Conservation (phyloP, 1,140 invertebrate species). For the Drosophila cardini region DNA sequence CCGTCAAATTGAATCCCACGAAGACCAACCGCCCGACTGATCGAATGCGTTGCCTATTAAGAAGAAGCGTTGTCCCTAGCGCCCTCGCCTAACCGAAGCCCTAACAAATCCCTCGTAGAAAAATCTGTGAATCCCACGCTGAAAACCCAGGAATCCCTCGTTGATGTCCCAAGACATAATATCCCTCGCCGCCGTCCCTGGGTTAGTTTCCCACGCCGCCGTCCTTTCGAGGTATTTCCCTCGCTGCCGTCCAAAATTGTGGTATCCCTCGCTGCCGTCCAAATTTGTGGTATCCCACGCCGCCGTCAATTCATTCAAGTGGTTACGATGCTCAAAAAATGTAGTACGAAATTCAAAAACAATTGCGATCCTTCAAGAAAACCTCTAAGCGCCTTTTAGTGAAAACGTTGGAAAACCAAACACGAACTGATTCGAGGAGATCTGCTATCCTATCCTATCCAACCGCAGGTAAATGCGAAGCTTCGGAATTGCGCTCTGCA, state of each 20-base stretch:
- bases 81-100: constrained; percentile 62
- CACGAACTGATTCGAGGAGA: constrained; percentile 5
- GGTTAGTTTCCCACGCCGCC: constrained; percentile 45
- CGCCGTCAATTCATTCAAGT: constrained; percentile 42
- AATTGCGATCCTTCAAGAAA: constrained; percentile 28
- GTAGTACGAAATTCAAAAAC: constrained; percentile 21
- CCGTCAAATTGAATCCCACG: constrained; percentile 42
- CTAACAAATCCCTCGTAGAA: constrained; percentile 56
- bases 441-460: constrained; percentile 18
- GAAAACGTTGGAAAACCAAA: constrained; percentile 24
- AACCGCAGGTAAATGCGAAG: constrained; percentile 43
- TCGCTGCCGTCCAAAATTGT: constrained; percentile 38
- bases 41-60: constrained; percentile 18
- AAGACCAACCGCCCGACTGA: constrained; percentile 24
- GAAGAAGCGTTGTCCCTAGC: constrained; percentile 49
- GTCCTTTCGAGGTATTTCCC: constrained; percentile 54
- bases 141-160: constrained; percentile 48
- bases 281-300: constrained; percentile 43
- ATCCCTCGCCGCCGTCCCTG: constrained; percentile 50
- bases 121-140: constrained; percentile 46
- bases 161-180: constrained; percentile 42
- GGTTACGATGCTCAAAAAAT: neutral
- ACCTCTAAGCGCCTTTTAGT: constrained; percentile 23
- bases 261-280: constrained; percentile 58
- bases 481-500: neutral